A percentile compares a stretch with the other conserved stretches of the same genome.
phyloP scores from a whole-genome alignment of 2,797 vertebrate species.

The Smutsia gigantea region DNA sequence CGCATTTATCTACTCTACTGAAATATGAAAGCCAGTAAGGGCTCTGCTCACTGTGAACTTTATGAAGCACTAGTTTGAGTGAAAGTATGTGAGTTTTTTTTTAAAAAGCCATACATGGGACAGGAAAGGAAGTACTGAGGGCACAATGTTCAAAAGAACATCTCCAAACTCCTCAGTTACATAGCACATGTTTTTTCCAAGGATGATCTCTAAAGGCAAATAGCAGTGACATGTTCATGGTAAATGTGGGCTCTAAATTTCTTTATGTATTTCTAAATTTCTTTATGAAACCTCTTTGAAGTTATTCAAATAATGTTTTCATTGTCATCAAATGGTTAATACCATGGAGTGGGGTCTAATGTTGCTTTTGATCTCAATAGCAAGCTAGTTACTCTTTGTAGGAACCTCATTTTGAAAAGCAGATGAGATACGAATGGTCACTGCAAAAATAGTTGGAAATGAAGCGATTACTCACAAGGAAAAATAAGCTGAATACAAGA shows the following conservation, averaged over 20 bases:
- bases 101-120: constrained; percentile 73
- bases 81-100: constrained; percentile 57
- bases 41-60: constrained; percentile 86
- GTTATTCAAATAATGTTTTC: background rate
- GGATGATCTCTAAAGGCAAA: background rate
- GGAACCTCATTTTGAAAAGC: background rate
- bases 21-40: constrained; percentile 86
- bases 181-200: background rate
- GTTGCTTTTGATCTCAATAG: background rate
- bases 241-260: no score
- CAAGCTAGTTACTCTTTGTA: background rate
- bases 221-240: background rate
- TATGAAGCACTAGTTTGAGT: constrained; percentile 80
- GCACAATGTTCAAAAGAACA: background rate
- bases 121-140: constrained; percentile 55
- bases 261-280: background rate
- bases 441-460: background rate
- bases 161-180: background rate
- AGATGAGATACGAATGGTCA: background rate
- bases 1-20: constrained; percentile 81
- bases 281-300: background rate
- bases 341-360: background rate
- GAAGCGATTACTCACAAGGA: background rate
- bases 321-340: background rate
- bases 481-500: background rate